These are phyloP conservation scores for Vidua macroura DNA, from an alignment of 2,113 vertebrate genomes.

Conservation along the genomic window DNA sequence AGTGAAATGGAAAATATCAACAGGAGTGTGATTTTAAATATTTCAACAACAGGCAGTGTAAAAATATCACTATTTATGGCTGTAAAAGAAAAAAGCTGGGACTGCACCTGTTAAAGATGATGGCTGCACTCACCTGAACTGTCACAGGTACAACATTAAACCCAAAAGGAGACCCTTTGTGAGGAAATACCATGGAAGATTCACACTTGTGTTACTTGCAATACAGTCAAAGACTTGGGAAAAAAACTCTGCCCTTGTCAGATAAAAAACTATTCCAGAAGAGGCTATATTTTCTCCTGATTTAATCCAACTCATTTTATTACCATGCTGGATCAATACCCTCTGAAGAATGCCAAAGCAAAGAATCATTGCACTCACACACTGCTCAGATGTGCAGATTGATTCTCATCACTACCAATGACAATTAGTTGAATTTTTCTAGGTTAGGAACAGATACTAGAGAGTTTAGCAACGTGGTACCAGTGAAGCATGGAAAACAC, in stretches of 20 bases:
- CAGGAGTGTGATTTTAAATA: background rate
- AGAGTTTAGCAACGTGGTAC: constrained; percentile 15
- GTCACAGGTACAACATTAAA: background rate
- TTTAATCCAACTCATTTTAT: background rate
- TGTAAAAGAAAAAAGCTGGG: background rate
- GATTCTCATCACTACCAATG: constrained; percentile 1
- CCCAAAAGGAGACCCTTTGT: background rate
- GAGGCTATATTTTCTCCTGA: background rate
- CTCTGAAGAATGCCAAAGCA: background rate
- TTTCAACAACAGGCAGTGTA: background rate
- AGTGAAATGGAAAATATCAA: background rate
- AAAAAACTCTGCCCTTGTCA: background rate
- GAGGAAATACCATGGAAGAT: background rate
- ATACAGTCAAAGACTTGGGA: background rate
- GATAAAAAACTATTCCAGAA: background rate
- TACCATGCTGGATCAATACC: background rate
- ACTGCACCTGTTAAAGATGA: background rate
- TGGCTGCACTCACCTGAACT: background rate
- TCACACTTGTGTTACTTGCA: background rate
- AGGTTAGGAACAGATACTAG: constrained; percentile 3
- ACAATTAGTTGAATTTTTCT: constrained; percentile 24
- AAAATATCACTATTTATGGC: background rate
- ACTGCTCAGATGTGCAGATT: background rate
- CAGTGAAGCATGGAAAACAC: constrained; percentile 45
- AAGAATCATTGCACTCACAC: background rate